phyloP scores from a whole-genome alignment of 2,113 vertebrate species.

The Grallaria varia region DNA sequence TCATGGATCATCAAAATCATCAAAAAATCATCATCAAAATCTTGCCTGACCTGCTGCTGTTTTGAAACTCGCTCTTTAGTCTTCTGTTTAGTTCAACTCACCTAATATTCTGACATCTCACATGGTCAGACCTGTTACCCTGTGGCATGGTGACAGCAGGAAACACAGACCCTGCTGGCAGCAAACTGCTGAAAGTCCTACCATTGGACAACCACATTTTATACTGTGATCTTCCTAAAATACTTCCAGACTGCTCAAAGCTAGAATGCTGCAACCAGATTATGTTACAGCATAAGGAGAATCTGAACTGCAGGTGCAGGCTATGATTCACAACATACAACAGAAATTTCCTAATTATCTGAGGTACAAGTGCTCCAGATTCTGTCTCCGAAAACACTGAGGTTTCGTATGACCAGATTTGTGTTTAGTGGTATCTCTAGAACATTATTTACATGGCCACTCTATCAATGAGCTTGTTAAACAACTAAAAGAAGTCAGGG shows the following conservation, averaged over 20 bases:
- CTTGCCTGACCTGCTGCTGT: neutral
- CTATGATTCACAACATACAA: neutral
- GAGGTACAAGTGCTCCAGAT: neutral
- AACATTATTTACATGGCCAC: neutral
- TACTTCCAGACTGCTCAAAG: neutral
- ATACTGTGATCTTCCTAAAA: neutral
- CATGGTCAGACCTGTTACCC: neutral
- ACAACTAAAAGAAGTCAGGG: neutral
- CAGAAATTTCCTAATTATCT: neutral
- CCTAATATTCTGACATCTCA: neutral
- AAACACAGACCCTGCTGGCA: neutral
- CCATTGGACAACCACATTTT: neutral
- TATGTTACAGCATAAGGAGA: neutral
- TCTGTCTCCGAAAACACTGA: neutral
- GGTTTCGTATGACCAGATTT: neutral
- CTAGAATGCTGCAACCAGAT: neutral
- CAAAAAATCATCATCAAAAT: too few species aligned
- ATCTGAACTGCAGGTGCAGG: neutral
- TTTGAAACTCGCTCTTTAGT: neutral
- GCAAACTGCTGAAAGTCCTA: neutral
- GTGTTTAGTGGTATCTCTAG: neutral
- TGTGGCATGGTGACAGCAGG: neutral
- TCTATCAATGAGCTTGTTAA: neutral
- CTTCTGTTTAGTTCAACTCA: rapidly evolving
- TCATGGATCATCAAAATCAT: too few species aligned